Percentiles rank a stretch among this genome's conserved stretches.
phyloP scores from a whole-genome alignment of 2,797 vertebrate genomes.

The Enteromius thamalakanensis region DNA sequence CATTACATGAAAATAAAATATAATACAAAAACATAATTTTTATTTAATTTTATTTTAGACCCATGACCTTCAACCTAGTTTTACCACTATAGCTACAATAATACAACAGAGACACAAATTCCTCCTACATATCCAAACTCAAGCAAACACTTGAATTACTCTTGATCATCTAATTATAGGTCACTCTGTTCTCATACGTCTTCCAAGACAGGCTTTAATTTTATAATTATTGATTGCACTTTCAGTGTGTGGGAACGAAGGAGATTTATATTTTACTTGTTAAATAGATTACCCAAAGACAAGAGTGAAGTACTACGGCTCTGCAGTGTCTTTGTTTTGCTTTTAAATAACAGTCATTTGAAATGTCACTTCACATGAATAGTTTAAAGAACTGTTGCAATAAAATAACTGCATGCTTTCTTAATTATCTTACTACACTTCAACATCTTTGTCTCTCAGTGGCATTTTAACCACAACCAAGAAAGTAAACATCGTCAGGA shows the following conservation, averaged over 20 bases:
- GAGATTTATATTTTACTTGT: slow-evolving; percentile 17
- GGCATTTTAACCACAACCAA: neutral
- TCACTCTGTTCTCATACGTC: slow-evolving; percentile 15
- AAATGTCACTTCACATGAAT: neutral
- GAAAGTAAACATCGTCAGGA: neutral
- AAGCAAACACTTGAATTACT: slow-evolving; percentile 22
- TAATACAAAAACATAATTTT: neutral
- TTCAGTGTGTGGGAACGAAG: slow-evolving; percentile 1
- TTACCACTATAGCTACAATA: neutral
- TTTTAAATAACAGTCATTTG: slow-evolving; percentile 34
- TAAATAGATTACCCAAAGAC: slow-evolving; percentile 38
- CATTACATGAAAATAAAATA: neutral
- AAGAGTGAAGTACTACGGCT: neutral
- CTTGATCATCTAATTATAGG: slow-evolving; percentile 38
- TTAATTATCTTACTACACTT: neutral
- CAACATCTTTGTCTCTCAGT: neutral
- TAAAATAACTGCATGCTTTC: slow-evolving; percentile 13
- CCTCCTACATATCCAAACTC: neutral
- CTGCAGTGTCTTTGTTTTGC: neutral
- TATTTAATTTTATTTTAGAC: neutral
- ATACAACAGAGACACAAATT: neutral
- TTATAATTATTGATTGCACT: slow-evolving; percentile 32
- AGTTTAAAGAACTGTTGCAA: neutral
- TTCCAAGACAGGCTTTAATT: slow-evolving; percentile 32
- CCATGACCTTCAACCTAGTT: slow-evolving; percentile 35